Percentiles rank a stretch among this genome's conserved stretches.
These are phyloP conservation scores for Anthopleura sola DNA, from an alignment of 64 coral and sea anemone genomes.

Conservation along the genomic window DNA sequence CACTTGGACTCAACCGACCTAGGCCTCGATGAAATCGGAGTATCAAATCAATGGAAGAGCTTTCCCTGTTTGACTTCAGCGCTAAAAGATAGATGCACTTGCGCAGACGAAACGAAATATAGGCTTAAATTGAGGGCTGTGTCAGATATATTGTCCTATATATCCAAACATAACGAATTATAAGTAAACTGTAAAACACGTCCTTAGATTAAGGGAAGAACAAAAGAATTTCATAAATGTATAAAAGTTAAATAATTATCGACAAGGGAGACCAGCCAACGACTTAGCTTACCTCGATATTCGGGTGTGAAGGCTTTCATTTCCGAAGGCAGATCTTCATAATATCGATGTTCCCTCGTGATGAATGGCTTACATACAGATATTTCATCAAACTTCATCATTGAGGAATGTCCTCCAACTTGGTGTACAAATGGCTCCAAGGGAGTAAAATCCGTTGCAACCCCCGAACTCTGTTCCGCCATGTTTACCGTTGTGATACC, in stretches of 20 bases:
- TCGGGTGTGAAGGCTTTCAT: constrained; percentile 89
- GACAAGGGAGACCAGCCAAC: not conserved
- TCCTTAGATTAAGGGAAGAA: not conserved
- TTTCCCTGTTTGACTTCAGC: not conserved
- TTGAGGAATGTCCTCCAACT: constrained; percentile 90
- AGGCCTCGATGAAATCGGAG: not conserved
- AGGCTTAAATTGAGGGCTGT: not conserved
- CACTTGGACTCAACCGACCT: too few species aligned
- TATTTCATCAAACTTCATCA: constrained; percentile 91
- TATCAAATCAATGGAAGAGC: too few species aligned
- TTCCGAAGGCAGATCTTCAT: constrained; percentile 78
- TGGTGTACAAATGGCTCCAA: constrained; percentile 97
- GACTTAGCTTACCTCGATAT: constrained; percentile 88
- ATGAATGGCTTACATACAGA: constrained; percentile 92
- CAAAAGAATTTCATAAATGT: not conserved
- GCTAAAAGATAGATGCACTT: not conserved
- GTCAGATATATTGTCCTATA: not conserved
- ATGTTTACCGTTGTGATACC: constrained; percentile 17
- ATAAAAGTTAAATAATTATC: not conserved
- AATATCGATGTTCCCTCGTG: constrained; percentile 88
- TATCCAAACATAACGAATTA: not conserved
- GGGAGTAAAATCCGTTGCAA: constrained; percentile 37
- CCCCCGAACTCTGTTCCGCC: constrained; percentile 34
- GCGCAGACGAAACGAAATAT: not conserved
- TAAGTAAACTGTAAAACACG: not conserved